Percentiles rank a stretch among this genome's conserved stretches.
phyloP scores from a whole-genome alignment of 1,140 invertebrate species.

The Campodea augens region DNA sequence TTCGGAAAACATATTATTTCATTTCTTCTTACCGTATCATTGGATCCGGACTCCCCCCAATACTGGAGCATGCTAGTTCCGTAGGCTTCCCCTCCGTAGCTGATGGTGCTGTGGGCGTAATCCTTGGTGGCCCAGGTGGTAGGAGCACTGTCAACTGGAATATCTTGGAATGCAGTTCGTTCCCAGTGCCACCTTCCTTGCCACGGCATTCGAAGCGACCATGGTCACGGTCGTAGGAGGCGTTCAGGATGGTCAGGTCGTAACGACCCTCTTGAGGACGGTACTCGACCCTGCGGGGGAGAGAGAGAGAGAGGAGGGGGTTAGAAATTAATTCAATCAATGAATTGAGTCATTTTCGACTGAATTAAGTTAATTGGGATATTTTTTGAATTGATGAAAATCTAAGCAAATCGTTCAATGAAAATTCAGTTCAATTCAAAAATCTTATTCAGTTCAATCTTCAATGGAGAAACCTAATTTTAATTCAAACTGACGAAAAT shows the following conservation, averaged over 20 bases:
- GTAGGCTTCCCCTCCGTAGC: conserved; percentile 59
- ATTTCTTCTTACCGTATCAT: conserved; percentile 43
- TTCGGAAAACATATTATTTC: no score
- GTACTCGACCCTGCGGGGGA: conserved; percentile 42
- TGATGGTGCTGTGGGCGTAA: conserved; percentile 44
- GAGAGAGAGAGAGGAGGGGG: no score
- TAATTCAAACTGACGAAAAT: no score
- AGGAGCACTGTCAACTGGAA: conserved; percentile 69
- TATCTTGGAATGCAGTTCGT: conserved; percentile 59
- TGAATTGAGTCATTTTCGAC: no score
- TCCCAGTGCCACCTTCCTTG: conserved; percentile 61
- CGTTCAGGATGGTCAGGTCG: conserved; percentile 66
- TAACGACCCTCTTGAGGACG: conserved; percentile 59
- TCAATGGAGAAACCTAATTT: no score
- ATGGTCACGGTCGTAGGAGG: conserved; percentile 74
- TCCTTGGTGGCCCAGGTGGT: conserved; percentile 52
- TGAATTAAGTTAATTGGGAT: no score
- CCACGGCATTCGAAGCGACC: conserved; percentile 77
- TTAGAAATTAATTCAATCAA: no score
- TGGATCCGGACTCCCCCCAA: conserved; percentile 74
- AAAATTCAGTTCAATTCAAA: no score
- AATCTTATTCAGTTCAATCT: no score
- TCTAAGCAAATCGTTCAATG: no score
- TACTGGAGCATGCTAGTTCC: conserved; percentile 59
- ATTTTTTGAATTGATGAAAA: no score